A percentile compares a stretch with the other conserved stretches of the same genome.
Conservation (phyloP, 2,888 invertebrate genomes). For the Andricus curvator region DNA sequence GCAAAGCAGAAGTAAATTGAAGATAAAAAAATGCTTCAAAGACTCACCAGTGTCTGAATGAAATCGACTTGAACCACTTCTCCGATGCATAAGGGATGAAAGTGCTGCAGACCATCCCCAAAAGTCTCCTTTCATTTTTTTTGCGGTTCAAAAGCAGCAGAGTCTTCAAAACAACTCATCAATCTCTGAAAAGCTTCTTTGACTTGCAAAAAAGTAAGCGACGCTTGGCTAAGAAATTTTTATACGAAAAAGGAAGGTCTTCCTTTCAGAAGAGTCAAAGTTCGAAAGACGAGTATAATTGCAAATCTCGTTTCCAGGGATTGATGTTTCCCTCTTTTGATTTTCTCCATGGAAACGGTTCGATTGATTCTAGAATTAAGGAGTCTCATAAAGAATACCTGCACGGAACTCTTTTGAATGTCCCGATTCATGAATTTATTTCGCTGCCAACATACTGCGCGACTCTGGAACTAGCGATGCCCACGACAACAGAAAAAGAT, state of each 20-base stretch:
- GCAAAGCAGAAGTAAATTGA: background rate
- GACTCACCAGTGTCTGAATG: constrained; percentile 8
- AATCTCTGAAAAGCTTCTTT: background rate
- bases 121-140: constrained; percentile 8
- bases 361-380: background rate
- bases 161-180: background rate
- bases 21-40: background rate
- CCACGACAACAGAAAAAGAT: constrained; percentile 3
- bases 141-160: background rate
- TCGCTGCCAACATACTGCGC: background rate
- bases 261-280: background rate
- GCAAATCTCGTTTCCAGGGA: constrained; percentile 48
- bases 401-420: constrained; percentile 9
- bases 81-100: constrained; percentile 19
- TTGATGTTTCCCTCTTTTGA: constrained; percentile 45
- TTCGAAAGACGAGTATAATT: constrained; percentile 1
- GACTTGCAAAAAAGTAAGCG: background rate
- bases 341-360: constrained; percentile 54
- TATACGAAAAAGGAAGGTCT: background rate
- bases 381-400: constrained; percentile 2
- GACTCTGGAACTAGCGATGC: background rate
- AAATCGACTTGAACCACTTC: constrained; percentile 2
- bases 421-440: constrained; percentile 3
- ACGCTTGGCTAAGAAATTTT: background rate
- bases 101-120: constrained; percentile 4